Base-by-base conservation (phyloP, 1,140 invertebrate species). In the Pseudomyrmex concolor region DNA sequence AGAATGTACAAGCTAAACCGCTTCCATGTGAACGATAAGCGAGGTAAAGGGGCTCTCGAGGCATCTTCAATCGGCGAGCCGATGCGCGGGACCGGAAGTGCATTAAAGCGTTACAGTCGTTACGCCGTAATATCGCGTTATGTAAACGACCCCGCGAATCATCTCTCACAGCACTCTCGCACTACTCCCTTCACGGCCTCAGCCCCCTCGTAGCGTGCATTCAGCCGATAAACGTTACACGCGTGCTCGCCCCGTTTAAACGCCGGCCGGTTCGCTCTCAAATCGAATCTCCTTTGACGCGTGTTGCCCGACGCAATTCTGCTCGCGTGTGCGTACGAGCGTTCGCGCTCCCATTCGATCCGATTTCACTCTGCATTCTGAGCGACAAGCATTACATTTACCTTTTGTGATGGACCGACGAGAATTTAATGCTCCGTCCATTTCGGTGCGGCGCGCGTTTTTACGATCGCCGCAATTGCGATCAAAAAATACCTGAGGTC, bases 221-320 rank as follows among this genome's bases (percentile, higher is more conserved):
- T 82, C 70, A 70, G 63, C 70, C 78, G 60, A 82, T 66, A 63
- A 82, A 64, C 78, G 78, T 81, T 81, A 66, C 57, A 81, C 48
- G 60, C 54, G 64, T 62, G 66, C 76, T 60, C 64, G 25, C 68
- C 25, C 57, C 78, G 70, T 73, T 81, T 82, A 73, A 82, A 82
- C 78, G 78, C 59, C 34, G 34, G 15, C n/a, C 76, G 12, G 8
- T 22, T 51, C 22, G 50, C 64, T 55, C 62, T 45, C 78, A 63
- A 82, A 82, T 82, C 78, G 57, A 82, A 82, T 82, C 78, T 82
- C 78, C 78, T 82, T 82, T 82, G 78, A 82, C 70, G 78, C 57
- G 68, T 74, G 43, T 34, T 34, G 34, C 34, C 54, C 66, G 48
- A 9, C 34, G 64, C 76, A 80, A 80, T 80, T 57, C 76, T 71